Percentiles rank a stretch among this genome's conserved stretches.
Conservation (phyloP, 2,113 vertebrate genomes). For the Paradoxurus hermaphroditus region DNA sequence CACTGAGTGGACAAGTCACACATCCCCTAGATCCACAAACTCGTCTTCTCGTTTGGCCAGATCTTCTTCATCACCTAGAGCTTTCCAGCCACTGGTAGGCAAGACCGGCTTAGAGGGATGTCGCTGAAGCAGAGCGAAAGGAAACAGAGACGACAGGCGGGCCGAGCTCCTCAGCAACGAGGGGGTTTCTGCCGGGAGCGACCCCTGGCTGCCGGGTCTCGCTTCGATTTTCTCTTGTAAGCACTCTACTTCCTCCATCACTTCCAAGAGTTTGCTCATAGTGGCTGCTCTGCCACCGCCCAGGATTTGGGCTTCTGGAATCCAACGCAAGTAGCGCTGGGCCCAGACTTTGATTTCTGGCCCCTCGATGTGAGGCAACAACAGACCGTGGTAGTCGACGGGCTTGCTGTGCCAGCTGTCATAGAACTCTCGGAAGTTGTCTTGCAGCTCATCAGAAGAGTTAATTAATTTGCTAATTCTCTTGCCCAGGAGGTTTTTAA, state of each 20-base stretch:
- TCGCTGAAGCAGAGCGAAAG: constrained; percentile 86
- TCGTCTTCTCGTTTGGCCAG: constrained; percentile 89
- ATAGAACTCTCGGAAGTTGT: constrained; percentile 86
- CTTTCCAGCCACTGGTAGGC: constrained; percentile 87
- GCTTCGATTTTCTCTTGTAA: constrained; percentile 83
- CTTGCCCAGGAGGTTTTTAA: constrained; percentile 91
- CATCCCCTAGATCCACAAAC: constrained; percentile 81
- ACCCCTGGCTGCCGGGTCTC: constrained; percentile 53
- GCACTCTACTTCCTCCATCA: constrained; percentile 86
- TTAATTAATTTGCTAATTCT: constrained; percentile 90
- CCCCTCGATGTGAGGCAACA: constrained; percentile 88
- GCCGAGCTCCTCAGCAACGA: constrained; percentile 76
- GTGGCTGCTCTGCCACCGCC: constrained; percentile 86
- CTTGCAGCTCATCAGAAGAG: constrained; percentile 84
- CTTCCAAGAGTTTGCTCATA: constrained; percentile 84
- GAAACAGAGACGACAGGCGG: constrained; percentile 88
- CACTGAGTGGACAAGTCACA: constrained; percentile 41
- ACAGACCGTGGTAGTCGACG: constrained; percentile 86
- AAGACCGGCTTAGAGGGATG: constrained; percentile 87
- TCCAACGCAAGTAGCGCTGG: constrained; percentile 92
- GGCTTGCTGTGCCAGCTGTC: constrained; percentile 88
- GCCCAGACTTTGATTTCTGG: constrained; percentile 89
- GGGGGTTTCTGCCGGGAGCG: constrained; percentile 38
- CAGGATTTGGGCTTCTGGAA: constrained; percentile 89
- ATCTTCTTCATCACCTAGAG: constrained; percentile 86